phyloP scores from a whole-genome alignment of 2,888 invertebrate genomes.

The Emmelina monodactyla region DNA sequence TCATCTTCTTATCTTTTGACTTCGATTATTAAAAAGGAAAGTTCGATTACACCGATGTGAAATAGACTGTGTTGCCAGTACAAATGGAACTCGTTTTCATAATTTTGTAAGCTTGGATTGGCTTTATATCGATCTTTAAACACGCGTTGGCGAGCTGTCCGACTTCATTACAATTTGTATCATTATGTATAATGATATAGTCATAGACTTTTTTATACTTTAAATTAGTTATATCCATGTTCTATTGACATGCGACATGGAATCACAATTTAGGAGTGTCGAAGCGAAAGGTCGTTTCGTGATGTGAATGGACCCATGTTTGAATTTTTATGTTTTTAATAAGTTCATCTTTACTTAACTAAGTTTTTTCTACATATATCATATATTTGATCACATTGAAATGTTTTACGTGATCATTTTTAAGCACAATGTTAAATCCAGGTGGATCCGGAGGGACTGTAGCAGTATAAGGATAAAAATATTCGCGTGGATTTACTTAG shows the following conservation, averaged over 20 bases:
- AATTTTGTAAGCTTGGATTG: slow-evolving; percentile 1
- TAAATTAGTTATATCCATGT: slow-evolving; percentile 7
- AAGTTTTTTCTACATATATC: too few species aligned
- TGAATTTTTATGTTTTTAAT: too few species aligned
- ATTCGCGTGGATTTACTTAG: slow-evolving; percentile 53
- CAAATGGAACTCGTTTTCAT: neutral
- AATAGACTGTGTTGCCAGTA: slow-evolving; percentile 1
- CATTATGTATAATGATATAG: neutral
- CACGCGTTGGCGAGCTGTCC: neutral
- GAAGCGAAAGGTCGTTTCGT: too few species aligned
- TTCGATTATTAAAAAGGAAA: neutral
- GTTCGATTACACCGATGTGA: neutral
- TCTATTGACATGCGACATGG: neutral
- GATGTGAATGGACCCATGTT: too few species aligned
- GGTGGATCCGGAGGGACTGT: slow-evolving; percentile 34
- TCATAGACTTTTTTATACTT: neutral
- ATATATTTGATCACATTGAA: too few species aligned
- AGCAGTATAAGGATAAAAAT: slow-evolving; percentile 51
- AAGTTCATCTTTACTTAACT: too few species aligned
- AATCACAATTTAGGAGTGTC: neutral
- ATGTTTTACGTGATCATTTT: too few species aligned
- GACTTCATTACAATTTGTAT: slow-evolving; percentile 1
- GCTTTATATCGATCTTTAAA: neutral
- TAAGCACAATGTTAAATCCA: too few species aligned
- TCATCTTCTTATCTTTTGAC: too few species aligned